Evolutionary conservation across 2,113 vertebrate species (phyloP).

Genomic region (Aptenodytes forsteri): DNA sequence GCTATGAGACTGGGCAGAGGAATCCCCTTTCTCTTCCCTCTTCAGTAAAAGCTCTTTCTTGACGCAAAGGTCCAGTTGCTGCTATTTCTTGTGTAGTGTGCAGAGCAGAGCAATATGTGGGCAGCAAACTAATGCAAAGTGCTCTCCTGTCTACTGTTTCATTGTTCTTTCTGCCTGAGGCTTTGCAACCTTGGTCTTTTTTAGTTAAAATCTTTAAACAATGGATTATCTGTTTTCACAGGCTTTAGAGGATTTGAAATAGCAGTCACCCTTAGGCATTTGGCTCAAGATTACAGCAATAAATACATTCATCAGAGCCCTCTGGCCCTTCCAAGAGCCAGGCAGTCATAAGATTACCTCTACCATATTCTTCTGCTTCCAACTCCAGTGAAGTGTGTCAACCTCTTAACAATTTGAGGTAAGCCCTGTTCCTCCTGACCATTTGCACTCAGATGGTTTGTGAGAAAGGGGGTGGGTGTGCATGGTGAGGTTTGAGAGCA

Average conservation of each 20-base stretch:
- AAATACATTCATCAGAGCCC: slow-evolving; percentile 22
- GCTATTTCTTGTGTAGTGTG: not conserved
- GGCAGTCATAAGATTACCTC: not conserved
- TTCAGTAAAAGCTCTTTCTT: not conserved
- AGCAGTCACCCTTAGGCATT: slow-evolving; percentile 46
- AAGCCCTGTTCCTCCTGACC: not conserved
- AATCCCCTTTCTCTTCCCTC: not conserved
- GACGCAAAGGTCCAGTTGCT: not conserved
- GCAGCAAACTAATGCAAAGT: slow-evolving; percentile 8
- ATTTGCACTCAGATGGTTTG: not conserved
- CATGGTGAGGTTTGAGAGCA: not conserved
- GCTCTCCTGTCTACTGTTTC: slow-evolving; percentile 21
- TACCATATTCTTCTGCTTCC: not conserved
- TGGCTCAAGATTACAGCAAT: slow-evolving; percentile 46
- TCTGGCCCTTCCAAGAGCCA: not conserved
- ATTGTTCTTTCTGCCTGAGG: slow-evolving; percentile 40
- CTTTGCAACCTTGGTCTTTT: slow-evolving; percentile 42
- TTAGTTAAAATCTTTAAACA: slow-evolving; percentile 63
- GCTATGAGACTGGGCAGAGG: not conserved
- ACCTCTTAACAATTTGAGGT: not conserved
- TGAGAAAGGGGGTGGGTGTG: not conserved
- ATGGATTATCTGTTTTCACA: slow-evolving; percentile 57
- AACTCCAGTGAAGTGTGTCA: not conserved
- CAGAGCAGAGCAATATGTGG: not conserved
- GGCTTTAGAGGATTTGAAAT: slow-evolving; percentile 58